These are phyloP conservation scores for Pachyuromys duprasi DNA, from an alignment of 2,797 vertebrate species.

Conservation along the genomic window DNA sequence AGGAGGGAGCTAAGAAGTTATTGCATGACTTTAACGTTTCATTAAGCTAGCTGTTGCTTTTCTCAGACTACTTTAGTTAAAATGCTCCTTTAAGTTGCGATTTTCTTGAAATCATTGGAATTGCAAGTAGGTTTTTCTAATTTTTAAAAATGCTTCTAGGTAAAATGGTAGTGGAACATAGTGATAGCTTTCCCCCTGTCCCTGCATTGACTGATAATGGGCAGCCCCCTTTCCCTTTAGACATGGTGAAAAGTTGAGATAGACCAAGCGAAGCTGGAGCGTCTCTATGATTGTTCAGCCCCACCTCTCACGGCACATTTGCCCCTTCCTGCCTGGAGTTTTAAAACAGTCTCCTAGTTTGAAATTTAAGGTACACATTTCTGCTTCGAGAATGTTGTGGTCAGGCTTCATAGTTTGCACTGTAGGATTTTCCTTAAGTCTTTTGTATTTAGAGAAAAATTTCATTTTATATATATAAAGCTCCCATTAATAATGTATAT, in stretches of 20 bases:
- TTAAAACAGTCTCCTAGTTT: conserved; percentile 3
- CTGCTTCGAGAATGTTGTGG: neutral
- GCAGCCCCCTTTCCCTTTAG: neutral
- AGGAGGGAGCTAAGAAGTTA: too few species aligned
- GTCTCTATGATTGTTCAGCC: neutral
- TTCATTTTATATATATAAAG: conserved; percentile 37
- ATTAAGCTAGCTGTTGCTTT: too few species aligned
- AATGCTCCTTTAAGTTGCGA: too few species aligned
- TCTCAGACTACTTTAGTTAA: too few species aligned
- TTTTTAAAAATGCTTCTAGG: neutral
- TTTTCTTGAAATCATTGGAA: too few species aligned
- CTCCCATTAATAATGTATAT: neutral
- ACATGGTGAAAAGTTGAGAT: neutral
- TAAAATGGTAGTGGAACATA: neutral
- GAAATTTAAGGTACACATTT: conserved; percentile 53
- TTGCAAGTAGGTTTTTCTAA: neutral
- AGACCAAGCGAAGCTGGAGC: neutral
- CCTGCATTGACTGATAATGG: neutral
- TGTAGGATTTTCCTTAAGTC: conserved; percentile 13
- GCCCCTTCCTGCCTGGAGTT: neutral
- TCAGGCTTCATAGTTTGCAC: neutral
- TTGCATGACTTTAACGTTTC: too few species aligned
- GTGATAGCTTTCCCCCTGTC: neutral
- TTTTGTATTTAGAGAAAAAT: neutral
- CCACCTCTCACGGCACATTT: neutral